Evolutionary conservation across 2,888 invertebrate genomes (phyloP).

Genomic region (Salticus scenicus): DNA sequence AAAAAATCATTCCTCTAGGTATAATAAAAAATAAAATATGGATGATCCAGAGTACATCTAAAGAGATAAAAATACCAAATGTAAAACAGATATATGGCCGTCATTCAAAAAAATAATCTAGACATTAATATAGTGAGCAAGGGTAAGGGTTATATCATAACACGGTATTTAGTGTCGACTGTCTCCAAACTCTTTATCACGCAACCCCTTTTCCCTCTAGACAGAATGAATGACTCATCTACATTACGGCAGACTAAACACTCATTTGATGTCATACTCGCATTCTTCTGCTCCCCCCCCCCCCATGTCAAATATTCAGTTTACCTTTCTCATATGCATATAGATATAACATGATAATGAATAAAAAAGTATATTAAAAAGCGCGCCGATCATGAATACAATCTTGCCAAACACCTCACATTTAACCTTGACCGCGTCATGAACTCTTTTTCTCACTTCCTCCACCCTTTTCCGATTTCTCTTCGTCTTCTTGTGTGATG

Average conservation of each 20-base stretch:
- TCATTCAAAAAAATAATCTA: too few species aligned
- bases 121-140: too few species aligned
- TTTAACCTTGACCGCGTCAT: slow-evolving; percentile 58
- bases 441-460: slow-evolving; percentile 16
- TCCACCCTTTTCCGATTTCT: background rate
- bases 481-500: slow-evolving; percentile 18
- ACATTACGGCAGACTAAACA: background rate
- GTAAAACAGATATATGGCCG: too few species aligned
- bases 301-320: too few species aligned
- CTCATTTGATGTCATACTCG: background rate
- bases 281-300: background rate
- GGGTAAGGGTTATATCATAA: too few species aligned
- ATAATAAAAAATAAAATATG: too few species aligned
- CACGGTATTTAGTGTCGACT: too few species aligned
- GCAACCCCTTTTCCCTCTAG: background rate
- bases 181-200: background rate
- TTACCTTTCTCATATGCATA: background rate
- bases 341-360: background rate
- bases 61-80: too few species aligned
- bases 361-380: background rate
- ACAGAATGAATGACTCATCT: background rate
- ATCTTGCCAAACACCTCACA: slow-evolving; percentile 34
- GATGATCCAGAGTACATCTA: too few species aligned
- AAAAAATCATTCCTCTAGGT: too few species aligned
- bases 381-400: slow-evolving; percentile 31